phyloP scores from a whole-genome alignment of 2,113 vertebrate species.

The Tautogolabrus adspersus region DNA sequence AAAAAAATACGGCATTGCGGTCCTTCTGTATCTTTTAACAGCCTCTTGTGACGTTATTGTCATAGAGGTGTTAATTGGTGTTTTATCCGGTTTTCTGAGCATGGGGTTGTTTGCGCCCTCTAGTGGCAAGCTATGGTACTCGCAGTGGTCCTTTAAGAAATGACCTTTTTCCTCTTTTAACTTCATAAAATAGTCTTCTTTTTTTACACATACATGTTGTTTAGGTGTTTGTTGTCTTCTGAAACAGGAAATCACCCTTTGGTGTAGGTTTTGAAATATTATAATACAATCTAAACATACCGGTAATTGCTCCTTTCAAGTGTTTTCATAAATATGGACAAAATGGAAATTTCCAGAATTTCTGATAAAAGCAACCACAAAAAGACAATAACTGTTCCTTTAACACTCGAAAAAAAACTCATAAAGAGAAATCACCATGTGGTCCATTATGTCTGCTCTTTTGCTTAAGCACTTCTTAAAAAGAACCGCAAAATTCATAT shows the following conservation, averaged over 20 bases:
- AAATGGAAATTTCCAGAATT: too few species aligned
- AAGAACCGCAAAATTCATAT: constrained; percentile 27
- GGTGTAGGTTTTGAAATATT: too few species aligned
- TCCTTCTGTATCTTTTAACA: not conserved
- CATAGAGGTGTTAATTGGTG: not conserved
- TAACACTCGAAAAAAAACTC: not conserved
- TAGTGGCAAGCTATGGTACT: constrained; percentile 42
- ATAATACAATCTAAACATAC: too few species aligned
- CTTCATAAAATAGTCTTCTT: not conserved
- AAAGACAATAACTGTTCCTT: not conserved
- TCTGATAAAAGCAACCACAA: not conserved
- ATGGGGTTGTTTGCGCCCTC: constrained; percentile 34
- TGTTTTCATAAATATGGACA: too few species aligned
- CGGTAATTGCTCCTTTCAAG: too few species aligned
- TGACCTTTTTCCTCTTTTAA: not conserved
- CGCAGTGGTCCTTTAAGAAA: not conserved
- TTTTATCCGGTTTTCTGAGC: not conserved
- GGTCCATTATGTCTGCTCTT: constrained; percentile 15
- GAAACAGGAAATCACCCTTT: not conserved
- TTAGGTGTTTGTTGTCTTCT: not conserved
- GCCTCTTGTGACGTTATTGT: not conserved
- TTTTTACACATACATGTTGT: not conserved
- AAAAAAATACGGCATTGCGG: not conserved
- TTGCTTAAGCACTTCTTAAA: not conserved
- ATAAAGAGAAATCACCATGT: not conserved